Percentiles rank a stretch among this genome's conserved stretches.
Evolutionary conservation across 1,140 invertebrate species (phyloP).

Genomic region (Chymomyza costata): DNA sequence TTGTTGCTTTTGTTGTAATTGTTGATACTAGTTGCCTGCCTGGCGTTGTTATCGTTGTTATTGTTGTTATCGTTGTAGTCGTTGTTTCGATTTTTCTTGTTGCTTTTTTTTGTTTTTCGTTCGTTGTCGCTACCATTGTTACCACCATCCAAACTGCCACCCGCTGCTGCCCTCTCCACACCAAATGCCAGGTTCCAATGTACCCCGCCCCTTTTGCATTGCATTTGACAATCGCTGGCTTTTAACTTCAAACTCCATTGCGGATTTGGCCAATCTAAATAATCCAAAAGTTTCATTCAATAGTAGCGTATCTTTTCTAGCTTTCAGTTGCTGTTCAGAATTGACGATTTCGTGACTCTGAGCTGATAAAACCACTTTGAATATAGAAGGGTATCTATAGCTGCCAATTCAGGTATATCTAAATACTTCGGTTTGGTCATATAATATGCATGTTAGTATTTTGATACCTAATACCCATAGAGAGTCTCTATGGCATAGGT

Average conservation of each 20-base stretch:
- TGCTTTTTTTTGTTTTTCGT: slow-evolving; percentile 8
- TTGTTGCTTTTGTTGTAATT: neutral
- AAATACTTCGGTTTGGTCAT: no score
- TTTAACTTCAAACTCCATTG: slow-evolving; percentile 28
- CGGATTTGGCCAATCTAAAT: slow-evolving; percentile 13
- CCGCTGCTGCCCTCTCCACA: slow-evolving; percentile 16
- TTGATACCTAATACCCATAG: no score
- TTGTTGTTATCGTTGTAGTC: neutral
- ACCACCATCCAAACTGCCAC: slow-evolving; percentile 10
- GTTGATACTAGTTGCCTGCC: slow-evolving; percentile 10
- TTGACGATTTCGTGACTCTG: no score
- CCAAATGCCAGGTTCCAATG: no score
- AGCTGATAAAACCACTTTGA: no score
- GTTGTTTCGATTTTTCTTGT: slow-evolving; percentile 35
- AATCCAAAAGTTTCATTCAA: slow-evolving; percentile 34
- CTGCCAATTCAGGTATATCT: no score
- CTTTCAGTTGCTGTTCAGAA: no score
- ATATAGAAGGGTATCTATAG: no score
- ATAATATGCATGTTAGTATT: no score
- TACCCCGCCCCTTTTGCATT: slow-evolving; percentile 48
- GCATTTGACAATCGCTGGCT: slow-evolving; percentile 18
- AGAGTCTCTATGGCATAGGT: no score
- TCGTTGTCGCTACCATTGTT: slow-evolving; percentile 24
- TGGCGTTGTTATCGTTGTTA: slow-evolving; percentile 42
- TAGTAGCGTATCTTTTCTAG: no score